Percentiles rank a stretch among this genome's conserved stretches.
These are phyloP conservation scores for Pelodytes ibericus DNA, from an alignment of 2,797 vertebrate species.

Conservation along the genomic window DNA sequence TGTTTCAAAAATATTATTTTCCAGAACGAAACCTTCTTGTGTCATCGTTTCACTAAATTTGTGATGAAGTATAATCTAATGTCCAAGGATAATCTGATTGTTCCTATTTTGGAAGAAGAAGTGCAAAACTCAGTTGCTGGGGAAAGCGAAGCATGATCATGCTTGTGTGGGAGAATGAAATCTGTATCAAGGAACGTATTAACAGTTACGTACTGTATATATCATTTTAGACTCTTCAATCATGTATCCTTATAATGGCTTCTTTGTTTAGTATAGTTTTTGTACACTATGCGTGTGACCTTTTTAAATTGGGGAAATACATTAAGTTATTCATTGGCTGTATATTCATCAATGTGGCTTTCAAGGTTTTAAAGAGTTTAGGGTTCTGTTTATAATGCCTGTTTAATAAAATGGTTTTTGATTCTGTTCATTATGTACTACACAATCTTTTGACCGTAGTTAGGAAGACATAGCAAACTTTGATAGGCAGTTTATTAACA, in stretches of 20 bases:
- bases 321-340: constrained; percentile 78
- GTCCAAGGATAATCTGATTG: constrained; percentile 99
- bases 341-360: constrained; percentile 75
- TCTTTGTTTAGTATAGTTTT: constrained; percentile 73
- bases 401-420: constrained; percentile 78
- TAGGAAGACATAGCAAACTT: constrained; percentile 48
- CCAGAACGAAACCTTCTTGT: constrained; percentile 97
- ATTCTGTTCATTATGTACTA: constrained; percentile 80
- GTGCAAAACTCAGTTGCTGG: constrained; percentile 82
- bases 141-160: constrained; percentile 91
- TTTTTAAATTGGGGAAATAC: constrained; percentile 73
- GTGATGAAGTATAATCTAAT: constrained; percentile 99
- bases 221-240: constrained; percentile 78
- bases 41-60: constrained; percentile 98
- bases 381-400: constrained; percentile 78
- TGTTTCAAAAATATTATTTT: constrained; percentile 49
- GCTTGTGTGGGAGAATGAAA: constrained; percentile 53
- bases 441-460: constrained; percentile 79
- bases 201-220: constrained; percentile 76
- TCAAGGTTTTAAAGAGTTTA: constrained; percentile 78
- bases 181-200: constrained; percentile 64
- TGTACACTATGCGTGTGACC: constrained; percentile 75
- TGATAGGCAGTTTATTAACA: neutral
- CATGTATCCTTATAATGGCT: constrained; percentile 72
- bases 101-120: constrained; percentile 98